Percentiles rank a stretch among this genome's conserved stretches.
Conservation (phyloP, 2,888 invertebrate species). For the Eudemis profundana region DNA sequence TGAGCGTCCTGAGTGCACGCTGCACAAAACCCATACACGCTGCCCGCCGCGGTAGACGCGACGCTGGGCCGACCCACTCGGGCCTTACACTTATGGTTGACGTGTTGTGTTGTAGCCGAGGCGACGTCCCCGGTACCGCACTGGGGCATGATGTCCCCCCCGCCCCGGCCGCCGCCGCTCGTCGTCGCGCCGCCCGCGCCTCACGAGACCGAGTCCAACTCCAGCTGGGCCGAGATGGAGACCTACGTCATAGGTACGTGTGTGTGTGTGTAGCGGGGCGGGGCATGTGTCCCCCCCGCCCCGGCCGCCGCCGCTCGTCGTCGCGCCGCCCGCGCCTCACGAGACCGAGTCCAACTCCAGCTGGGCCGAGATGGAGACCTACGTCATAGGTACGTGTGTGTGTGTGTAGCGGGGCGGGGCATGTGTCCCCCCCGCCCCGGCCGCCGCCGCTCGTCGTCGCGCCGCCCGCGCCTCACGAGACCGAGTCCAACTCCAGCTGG, state of each 20-base stretch:
- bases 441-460: conserved; percentile 55
- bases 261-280: conserved; percentile 47
- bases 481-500: conserved; percentile 95
- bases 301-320: conserved; percentile 56
- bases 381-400: conserved; percentile 88
- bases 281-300: conserved; percentile 79
- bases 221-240: conserved; percentile 96
- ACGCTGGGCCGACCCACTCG: no score
- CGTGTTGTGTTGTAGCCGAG: not conserved
- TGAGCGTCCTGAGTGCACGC: no score
- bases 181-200: conserved; percentile 49
- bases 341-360: conserved; percentile 93
- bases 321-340: conserved; percentile 60
- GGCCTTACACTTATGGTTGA: no score
- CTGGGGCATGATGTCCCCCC: conserved; percentile 79
- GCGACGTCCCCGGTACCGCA: conserved; percentile 37
- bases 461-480: conserved; percentile 66
- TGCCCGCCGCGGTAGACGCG: no score
- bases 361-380: conserved; percentile 96
- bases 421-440: conserved; percentile 76
- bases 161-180: conserved; percentile 62
- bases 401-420: conserved; percentile 55
- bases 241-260: conserved; percentile 91
- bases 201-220: conserved; percentile 91
- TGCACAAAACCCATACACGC: no score